Conservation (phyloP, 2,888 invertebrate species). For the Ochropleura leucogaster region DNA sequence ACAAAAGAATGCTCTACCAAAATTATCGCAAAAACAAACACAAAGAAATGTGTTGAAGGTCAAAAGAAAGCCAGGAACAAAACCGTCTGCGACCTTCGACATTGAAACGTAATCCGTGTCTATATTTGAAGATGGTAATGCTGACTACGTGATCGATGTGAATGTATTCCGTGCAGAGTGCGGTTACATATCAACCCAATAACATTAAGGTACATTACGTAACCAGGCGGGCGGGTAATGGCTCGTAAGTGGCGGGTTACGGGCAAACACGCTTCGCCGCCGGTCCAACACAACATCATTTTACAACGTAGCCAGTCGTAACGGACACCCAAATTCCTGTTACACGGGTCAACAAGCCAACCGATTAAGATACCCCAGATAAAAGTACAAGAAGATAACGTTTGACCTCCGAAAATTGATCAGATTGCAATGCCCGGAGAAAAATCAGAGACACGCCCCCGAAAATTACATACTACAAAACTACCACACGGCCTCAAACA, state of each 20-base stretch:
- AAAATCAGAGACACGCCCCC: constrained; percentile 74
- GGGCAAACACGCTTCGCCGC: constrained; percentile 65
- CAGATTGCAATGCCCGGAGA: constrained; percentile 77
- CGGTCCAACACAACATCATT: constrained; percentile 67
- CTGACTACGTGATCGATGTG: constrained; percentile 41
- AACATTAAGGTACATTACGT: constrained; percentile 71
- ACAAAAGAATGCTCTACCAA: constrained; percentile 9
- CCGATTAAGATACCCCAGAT: constrained; percentile 82
- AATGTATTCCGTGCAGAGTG: constrained; percentile 37
- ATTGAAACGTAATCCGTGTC: constrained; percentile 37
- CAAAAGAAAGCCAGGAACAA: constrained; percentile 48
- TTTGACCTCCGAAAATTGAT: constrained; percentile 81
- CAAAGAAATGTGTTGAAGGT: constrained; percentile 47
- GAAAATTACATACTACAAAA: constrained; percentile 75
- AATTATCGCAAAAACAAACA: constrained; percentile 18
- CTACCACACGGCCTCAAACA: constrained; percentile 50
- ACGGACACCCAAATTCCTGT: constrained; percentile 78
- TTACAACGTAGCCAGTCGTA: constrained; percentile 72
- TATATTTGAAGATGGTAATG: constrained; percentile 41
- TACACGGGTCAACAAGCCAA: constrained; percentile 78
- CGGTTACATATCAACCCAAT: constrained; percentile 56
- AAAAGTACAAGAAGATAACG: constrained; percentile 75
- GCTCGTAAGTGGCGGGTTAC: constrained; percentile 68
- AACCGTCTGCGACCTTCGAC: constrained; percentile 52
- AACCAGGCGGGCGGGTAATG: constrained; percentile 71